Percentiles rank a stretch among this genome's conserved stretches.
Conservation (phyloP, 2,797 vertebrate species). For the Brachyrhaphis roseni region DNA sequence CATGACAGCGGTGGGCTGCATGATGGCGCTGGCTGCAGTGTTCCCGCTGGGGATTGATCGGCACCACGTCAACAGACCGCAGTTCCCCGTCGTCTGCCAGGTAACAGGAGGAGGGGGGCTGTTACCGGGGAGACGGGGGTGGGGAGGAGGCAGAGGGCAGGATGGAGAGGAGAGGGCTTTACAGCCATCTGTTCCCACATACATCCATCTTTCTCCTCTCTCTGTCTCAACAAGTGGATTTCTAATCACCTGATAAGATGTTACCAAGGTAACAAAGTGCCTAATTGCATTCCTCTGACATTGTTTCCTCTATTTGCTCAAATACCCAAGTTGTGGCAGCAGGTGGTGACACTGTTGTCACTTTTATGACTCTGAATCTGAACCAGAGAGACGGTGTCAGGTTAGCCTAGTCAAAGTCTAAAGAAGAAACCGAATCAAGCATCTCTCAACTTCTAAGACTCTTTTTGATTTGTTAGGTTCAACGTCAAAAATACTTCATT, state of each 20-base stretch:
- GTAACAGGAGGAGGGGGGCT: conserved; percentile 62
- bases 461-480: not conserved
- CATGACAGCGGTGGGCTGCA: conserved; percentile 94
- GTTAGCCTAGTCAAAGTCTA: not conserved
- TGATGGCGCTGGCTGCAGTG: conserved; percentile 91
- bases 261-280: not conserved
- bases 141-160: conserved; percentile 13
- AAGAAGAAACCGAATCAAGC: not conserved
- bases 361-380: not conserved
- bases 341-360: not conserved
- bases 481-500: not conserved
- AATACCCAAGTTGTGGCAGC: not conserved
- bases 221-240: not conserved
- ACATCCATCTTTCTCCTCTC: not conserved
- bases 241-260: not conserved
- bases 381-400: not conserved
- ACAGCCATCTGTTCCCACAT: not conserved
- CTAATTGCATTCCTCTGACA: not conserved
- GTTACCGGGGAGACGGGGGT: not conserved
- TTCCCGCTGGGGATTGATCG: conserved; percentile 93
- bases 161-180: not conserved
- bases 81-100: conserved; percentile 95
- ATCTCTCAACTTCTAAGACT: not conserved
- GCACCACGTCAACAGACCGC: conserved; percentile 84
- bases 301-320: not conserved